Evolutionary conservation across 2,888 invertebrate species (phyloP), one percentile per base, ranked within the genome.

Genomic region (Penaeus monodon): DNA sequence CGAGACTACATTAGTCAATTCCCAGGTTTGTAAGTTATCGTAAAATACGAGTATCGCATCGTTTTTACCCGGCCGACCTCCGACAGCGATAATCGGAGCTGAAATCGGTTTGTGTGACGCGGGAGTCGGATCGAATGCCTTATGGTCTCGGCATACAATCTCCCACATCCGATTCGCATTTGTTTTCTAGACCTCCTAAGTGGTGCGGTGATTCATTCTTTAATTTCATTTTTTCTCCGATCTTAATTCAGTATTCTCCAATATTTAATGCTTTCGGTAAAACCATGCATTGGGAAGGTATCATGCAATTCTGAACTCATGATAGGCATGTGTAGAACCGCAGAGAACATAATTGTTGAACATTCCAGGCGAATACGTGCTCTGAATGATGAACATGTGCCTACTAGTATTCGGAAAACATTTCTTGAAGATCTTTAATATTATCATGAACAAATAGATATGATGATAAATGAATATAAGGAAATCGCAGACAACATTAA

Each of bases 111-210:
- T 79, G 70, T 57, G 79, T 63, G 83, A 49, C 27, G 81, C 64
- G 76, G 57, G 57, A 38, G 73, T 73, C 20, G 85, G 85, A 81
- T 85, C 85, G 85, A 81, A 85, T 73, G 74, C 80, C 80, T 80
- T 81, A 81, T 38, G 81, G 66, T 74, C 80, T 38, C 38, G 10
- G 77, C 81, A 70, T 76, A 63, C 81, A 74, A 81, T 81, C 63
- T 64, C 27, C 74, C 85, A 80, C 85, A 81, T 85, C 85, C 85
- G 85, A 81, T 85, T 85, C 85, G 74, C 76, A 81, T 85, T 85
- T 85, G 85, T 85, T 77, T 81, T 49, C 38, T 24, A 29, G 66
- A 80, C 65, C 80, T 85, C 85, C 81, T 27, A 74, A 81, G 81
- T 76, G 76, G 74, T 14, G 24, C 65, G 73, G 85, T 81, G 85